A percentile compares a stretch with the other conserved stretches of the same genome.
Conservation (phyloP, 2,888 invertebrate genomes). For the Drosophila robusta region DNA sequence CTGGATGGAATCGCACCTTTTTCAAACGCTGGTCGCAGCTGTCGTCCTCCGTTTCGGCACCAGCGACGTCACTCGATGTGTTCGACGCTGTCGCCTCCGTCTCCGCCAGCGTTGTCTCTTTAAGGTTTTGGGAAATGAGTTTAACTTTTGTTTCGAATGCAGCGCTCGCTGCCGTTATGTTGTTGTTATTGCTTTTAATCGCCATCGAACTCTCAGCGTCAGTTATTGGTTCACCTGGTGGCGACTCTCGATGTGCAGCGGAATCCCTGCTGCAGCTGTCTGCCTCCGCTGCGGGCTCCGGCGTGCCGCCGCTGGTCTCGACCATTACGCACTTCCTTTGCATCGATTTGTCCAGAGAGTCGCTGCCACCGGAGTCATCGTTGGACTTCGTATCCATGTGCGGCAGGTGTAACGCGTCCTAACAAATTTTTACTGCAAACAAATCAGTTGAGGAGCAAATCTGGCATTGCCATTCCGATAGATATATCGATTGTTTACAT, state of each 20-base stretch:
- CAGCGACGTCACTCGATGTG: constrained; percentile 28
- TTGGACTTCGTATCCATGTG: constrained; percentile 81
- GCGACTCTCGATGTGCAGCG: constrained; percentile 43
- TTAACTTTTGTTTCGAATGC: constrained; percentile 82
- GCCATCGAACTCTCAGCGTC: constrained; percentile 50
- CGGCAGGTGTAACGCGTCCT: constrained; percentile 43
- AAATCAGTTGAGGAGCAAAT: constrained; percentile 61
- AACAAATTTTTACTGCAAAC: constrained; percentile 55
- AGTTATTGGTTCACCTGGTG: constrained; percentile 65
- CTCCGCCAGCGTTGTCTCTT: constrained; percentile 80
- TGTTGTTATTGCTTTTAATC: constrained; percentile 32
- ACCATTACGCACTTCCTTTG: constrained; percentile 82
- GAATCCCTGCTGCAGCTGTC: constrained; percentile 61
- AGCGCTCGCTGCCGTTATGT: constrained; percentile 42
- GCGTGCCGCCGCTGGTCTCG: constrained; percentile 50
- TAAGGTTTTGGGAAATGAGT: constrained; percentile 82
- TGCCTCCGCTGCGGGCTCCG: constrained; percentile 55
- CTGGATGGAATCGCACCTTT: constrained; percentile 78
- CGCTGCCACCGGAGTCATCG: constrained; percentile 82
- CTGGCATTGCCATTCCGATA: constrained; percentile 50
- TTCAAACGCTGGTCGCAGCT: constrained; percentile 64
- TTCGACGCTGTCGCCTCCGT: constrained; percentile 37
- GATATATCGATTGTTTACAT: constrained; percentile 27
- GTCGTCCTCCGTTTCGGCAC: constrained; percentile 49
- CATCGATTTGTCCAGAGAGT: constrained; percentile 82